phyloP scores from a whole-genome alignment of 1,140 invertebrate species.

The Apis florea region DNA sequence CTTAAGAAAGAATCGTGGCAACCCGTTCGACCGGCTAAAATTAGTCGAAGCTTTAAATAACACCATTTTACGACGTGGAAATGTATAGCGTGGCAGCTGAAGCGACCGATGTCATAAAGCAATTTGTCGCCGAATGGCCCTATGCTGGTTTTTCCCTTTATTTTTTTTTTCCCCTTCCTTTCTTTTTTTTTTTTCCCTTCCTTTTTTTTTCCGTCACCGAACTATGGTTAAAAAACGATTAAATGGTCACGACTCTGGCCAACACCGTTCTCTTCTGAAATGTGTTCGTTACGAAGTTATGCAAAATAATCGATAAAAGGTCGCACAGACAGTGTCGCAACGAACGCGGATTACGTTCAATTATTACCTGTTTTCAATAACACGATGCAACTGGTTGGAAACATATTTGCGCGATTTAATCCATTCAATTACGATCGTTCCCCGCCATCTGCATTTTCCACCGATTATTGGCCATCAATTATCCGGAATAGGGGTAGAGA shows the following conservation, averaged over 20 bases:
- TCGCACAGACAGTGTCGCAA: constrained; percentile 24
- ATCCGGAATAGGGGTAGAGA: constrained; percentile 50
- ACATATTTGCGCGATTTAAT: neutral
- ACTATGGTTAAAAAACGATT: neutral
- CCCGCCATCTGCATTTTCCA: constrained; percentile 40
- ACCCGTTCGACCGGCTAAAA: constrained; percentile 58
- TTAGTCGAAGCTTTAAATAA: constrained; percentile 65
- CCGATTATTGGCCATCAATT: constrained; percentile 56
- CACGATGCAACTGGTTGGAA: neutral
- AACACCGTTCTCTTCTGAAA: too few species aligned
- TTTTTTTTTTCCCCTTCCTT: neutral
- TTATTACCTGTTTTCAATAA: neutral
- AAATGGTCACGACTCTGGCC: neutral
- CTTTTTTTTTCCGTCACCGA: neutral
- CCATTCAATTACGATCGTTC: constrained; percentile 36
- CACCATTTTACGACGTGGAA: constrained; percentile 57
- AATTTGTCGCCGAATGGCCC: constrained; percentile 55
- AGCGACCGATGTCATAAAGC: constrained; percentile 43
- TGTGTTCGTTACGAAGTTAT: constrained; percentile 4
- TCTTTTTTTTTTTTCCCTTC: neutral
- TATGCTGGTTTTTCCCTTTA: neutral
- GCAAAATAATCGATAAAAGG: constrained; percentile 42
- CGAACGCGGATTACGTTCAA: constrained; percentile 6
- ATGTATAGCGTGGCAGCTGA: constrained; percentile 50
- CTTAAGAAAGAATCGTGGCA: neutral